Evolutionary conservation across 2,888 invertebrate species (phyloP), one percentile per base, ranked within the genome.

Genomic region (Frankliniella intonsa): DNA sequence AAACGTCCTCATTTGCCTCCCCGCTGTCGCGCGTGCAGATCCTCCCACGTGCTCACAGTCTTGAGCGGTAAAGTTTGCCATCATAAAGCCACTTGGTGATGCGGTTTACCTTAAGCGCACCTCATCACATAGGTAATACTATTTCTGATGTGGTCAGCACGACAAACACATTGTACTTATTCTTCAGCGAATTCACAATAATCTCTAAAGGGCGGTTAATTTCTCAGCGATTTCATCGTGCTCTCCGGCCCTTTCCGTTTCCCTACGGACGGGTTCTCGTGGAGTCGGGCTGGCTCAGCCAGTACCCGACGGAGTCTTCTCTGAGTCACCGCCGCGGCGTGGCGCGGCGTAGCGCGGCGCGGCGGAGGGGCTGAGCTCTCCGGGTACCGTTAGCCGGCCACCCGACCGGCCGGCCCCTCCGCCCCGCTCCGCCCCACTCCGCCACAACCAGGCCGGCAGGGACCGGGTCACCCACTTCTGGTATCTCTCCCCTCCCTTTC

Each of bases 401-500:
- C 69, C 69, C 69, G 69, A 25, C 69, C n/a, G 11, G 69, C 14
- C 25, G 22, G n/a, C 69, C 22, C 22, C 3, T 22, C 69, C 11
- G 19, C 69, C 69, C 69, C 25, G 22, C 69, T 10, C 69, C 69
- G 69, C 69, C 55, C 55, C 55, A 12, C 55, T 19, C 55, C 55
- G 62, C 62, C 62, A 3, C 62, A 62, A 62, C 62, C 62, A 62
- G 62, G 62, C 62, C 62, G 69, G 11, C 69, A 25, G 25, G 69
- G 69, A 76, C 69, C 69, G 69, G 69, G 69, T 76, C 69, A 76
- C 69, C 69, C 69, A 76, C 69, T 76, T 76, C 69, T 76, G 69
- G 69, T 76, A 76, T 76, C 69, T 76, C 69, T 9, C 69, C 22
- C 69, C 22, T 11, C 69, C n/a, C 22, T 69, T 22, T 69, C 69